Conservation (phyloP, 2,113 vertebrate species). For the Datnioides undecimradiatus region DNA sequence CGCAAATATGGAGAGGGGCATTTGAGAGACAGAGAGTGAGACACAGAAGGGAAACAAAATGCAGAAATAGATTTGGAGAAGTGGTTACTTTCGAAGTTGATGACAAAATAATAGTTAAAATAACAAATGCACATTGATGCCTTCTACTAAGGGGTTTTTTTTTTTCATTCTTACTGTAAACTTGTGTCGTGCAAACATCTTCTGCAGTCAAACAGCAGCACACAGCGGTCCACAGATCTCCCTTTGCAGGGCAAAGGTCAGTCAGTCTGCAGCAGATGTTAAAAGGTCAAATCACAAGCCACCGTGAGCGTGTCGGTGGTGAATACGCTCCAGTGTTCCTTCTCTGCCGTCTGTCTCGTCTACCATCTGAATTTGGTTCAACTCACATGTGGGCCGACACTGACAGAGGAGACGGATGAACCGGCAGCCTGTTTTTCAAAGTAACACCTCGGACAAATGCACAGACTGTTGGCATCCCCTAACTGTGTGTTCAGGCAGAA, state of each 20-base stretch:
- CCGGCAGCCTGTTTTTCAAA: neutral
- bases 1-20: slow-evolving; percentile 32
- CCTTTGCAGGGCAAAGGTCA: slow-evolving; percentile 56
- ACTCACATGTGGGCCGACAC: neutral
- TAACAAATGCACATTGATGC: neutral
- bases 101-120: neutral
- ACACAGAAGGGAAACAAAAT: slow-evolving; percentile 33
- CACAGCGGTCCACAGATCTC: slow-evolving; percentile 12
- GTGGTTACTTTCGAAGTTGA: neutral
- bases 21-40: slow-evolving; percentile 19
- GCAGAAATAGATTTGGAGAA: neutral
- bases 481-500: neutral
- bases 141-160: neutral
- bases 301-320: slow-evolving; percentile 28
- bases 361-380: slow-evolving; percentile 16
- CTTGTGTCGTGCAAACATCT: neutral
- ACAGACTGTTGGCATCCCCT: neutral
- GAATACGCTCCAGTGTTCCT: slow-evolving; percentile 54
- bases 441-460: neutral
- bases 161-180: neutral
- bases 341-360: slow-evolving; percentile 25
- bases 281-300: slow-evolving; percentile 63
- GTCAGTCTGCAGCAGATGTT: slow-evolving; percentile 54
- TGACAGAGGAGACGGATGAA: slow-evolving; percentile 3
- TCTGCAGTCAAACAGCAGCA: slow-evolving; percentile 12